phyloP scores from a whole-genome alignment of 2,888 invertebrate species.

The Willowsia nigromaculata region DNA sequence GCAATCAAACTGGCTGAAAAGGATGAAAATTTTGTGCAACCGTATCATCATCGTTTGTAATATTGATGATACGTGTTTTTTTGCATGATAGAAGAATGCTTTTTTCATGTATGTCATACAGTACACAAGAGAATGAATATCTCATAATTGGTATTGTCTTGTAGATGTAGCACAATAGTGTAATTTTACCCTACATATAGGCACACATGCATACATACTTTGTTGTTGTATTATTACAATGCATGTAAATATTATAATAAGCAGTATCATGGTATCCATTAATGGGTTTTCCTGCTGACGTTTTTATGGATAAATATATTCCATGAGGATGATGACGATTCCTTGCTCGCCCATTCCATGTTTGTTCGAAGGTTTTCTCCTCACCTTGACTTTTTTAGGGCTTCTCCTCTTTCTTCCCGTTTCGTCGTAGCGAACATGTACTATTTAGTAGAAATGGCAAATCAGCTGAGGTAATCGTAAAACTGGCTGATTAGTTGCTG shows the following conservation, averaged over 20 bases:
- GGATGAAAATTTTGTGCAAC: neutral
- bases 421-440: no score
- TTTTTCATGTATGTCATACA: slow-evolving; percentile 2
- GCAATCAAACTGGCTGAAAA: neutral
- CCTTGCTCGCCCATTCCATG: slow-evolving; percentile 47
- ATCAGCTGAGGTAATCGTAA: neutral
- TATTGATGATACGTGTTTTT: neutral
- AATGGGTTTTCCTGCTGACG: slow-evolving; percentile 33
- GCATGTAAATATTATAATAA: no score
- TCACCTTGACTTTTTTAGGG: slow-evolving; percentile 65
- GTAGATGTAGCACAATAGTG: neutral
- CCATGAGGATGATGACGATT: neutral
- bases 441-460: no score
- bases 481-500: neutral
- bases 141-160: slow-evolving; percentile 7
- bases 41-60: neutral
- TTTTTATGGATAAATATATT: slow-evolving; percentile 19
- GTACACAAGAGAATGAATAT: no score
- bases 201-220: neutral
- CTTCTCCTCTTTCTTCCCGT: slow-evolving; percentile 45
- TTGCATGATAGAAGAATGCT: neutral
- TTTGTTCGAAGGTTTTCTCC: slow-evolving; percentile 52
- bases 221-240: neutral
- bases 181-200: neutral
- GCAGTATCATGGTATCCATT: no score